A percentile compares a stretch with the other conserved stretches of the same genome.
Evolutionary conservation across 2,888 invertebrate genomes (phyloP).

Genomic region (Syrista parreyssii): DNA sequence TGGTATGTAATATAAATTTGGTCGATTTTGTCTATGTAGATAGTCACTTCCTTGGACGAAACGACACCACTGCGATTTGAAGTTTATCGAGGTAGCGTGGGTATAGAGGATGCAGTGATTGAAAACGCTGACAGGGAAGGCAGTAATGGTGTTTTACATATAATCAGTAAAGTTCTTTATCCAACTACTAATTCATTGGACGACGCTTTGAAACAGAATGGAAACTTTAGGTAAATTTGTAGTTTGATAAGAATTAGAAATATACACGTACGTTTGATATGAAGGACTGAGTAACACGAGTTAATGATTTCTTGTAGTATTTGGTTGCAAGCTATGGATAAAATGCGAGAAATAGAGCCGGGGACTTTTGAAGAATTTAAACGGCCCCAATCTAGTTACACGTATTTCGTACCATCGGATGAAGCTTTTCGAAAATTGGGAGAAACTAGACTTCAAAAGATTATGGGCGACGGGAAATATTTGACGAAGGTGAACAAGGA

Average conservation of each 20-base stretch:
- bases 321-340: constrained; percentile 59
- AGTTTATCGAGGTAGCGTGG: constrained; percentile 65
- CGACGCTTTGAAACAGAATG: constrained; percentile 61
- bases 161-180: constrained; percentile 65
- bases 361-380: constrained; percentile 44
- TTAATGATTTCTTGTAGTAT: constrained; percentile 42
- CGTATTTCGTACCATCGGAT: constrained; percentile 66
- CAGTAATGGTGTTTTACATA: constrained; percentile 67
- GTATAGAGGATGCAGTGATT: constrained; percentile 66
- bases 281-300: neutral
- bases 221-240: constrained; percentile 62
- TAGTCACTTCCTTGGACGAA: constrained; percentile 59
- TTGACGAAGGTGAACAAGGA: constrained; percentile 54
- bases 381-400: constrained; percentile 45
- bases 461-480: constrained; percentile 52
- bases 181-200: constrained; percentile 63
- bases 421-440: constrained; percentile 62
- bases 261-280: neutral
- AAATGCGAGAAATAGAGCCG: constrained; percentile 49
- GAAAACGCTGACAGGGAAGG: constrained; percentile 64
- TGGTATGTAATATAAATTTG: constrained; percentile 22
- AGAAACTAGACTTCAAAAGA: constrained; percentile 45
- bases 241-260: neutral
- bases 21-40: constrained; percentile 31
- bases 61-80: constrained; percentile 62